Evolutionary conservation across 2,888 invertebrate genomes (phyloP), one percentile per base, ranked within the genome.

Genomic region (Hydrotaea diabolus): DNA sequence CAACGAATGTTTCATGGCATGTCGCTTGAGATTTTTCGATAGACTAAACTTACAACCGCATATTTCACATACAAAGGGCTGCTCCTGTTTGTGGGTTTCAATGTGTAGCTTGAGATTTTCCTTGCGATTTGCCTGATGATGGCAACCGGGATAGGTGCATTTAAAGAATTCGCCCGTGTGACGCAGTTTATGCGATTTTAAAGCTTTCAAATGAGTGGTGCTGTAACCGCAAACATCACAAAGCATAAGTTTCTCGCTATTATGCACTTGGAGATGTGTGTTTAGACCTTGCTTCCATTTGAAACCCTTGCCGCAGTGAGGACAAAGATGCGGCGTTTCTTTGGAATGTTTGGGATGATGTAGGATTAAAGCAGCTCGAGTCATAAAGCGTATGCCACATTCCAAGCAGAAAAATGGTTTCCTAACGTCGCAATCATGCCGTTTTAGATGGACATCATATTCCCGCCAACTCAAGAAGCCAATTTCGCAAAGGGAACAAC

Each of bases 261-360:
- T 93, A 87, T 94, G 92, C 46, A 92, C 89, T 86, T 93, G 91
- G 89, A 94, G 91, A 87, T 94, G 94, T 39, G 93, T 93, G 80
- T 92, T 93, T 0, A 94, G 90, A 0, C 94, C 93, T 87, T 94
- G 94, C 74, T 94, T 94, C 94, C 94, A 94, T 86, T 94, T 94
- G 88, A 94, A 94, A 0, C 93, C 93, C 82, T 93, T 92, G 15
- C 91, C 90, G 86, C 94, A 94, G 43, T 93, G 92, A 1, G 91
- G 90, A 85, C 94, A 94, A 0, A 92, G 91, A 88, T 93, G 94
- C 0, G 94, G 94, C 19, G 93, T 93, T 79, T 93, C 93, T 1
- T 91, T 92, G 0, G 93, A 93, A 86, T 94, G 94, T 83, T 93
- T 94, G 0, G 94, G 94, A n/a, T 93, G 89, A 87, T 94, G 94